These are phyloP conservation scores for Punctoribates punctum DNA, from an alignment of 2,888 invertebrate genomes.

Conservation along the genomic window DNA sequence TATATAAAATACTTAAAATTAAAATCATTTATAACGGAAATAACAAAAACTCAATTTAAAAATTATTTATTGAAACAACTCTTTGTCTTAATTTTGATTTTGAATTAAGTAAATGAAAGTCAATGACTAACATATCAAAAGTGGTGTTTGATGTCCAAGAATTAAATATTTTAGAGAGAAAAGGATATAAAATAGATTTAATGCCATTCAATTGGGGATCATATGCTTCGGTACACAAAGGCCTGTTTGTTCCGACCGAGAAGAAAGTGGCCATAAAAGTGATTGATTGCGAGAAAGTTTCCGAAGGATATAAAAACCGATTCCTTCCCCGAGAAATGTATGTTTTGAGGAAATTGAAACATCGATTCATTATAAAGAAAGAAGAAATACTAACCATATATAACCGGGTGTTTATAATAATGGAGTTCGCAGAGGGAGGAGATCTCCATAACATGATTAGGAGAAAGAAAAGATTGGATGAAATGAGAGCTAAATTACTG, in stretches of 20 bases:
- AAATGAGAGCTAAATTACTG: conserved; percentile 55
- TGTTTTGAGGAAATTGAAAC: conserved; percentile 57
- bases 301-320: conserved; percentile 61
- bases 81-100: too few species aligned
- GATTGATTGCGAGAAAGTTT: conserved; percentile 63
- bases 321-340: conserved; percentile 65
- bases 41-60: too few species aligned
- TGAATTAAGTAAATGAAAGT: too few species aligned
- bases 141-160: neutral
- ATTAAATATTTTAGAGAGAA: conserved; percentile 20
- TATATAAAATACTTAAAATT: too few species aligned
- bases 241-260: conserved; percentile 48
- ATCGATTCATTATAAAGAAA: conserved; percentile 62
- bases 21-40: too few species aligned
- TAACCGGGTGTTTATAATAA: conserved; percentile 60
- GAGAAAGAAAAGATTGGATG: conserved; percentile 60
- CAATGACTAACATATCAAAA: too few species aligned
- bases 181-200: conserved; percentile 38
- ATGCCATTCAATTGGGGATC: conserved; percentile 37
- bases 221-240: conserved; percentile 39
- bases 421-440: conserved; percentile 62
- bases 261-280: conserved; percentile 63
- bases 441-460: conserved; percentile 64
- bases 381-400: conserved; percentile 58
- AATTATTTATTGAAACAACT: too few species aligned